These are phyloP conservation scores for Synaphobranchus kaupii DNA, from an alignment of 2,797 vertebrate species.

Conservation along the genomic window DNA sequence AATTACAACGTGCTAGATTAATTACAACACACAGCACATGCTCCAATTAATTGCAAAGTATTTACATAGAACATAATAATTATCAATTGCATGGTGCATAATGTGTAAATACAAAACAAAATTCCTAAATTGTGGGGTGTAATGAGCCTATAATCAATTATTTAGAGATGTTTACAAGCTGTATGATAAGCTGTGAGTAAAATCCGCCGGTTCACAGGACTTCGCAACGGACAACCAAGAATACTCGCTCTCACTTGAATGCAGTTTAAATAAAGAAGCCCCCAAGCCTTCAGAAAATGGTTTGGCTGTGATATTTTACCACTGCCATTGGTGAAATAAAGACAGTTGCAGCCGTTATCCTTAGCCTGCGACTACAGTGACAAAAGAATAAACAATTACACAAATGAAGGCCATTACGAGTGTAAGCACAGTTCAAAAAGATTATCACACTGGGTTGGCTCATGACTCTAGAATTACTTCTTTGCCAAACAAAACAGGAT, in stretches of 20 bases:
- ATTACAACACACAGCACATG: slow-evolving; percentile 3
- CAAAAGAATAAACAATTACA: neutral
- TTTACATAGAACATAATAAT: neutral
- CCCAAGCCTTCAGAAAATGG: neutral
- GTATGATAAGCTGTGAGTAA: neutral
- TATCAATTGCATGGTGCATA: neutral
- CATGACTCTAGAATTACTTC: neutral
- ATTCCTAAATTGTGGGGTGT: neutral
- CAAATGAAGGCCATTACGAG: neutral
- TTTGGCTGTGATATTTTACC: neutral
- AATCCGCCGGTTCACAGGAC: neutral
- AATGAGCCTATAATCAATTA: neutral
- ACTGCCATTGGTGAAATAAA: neutral
- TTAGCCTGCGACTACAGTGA: neutral
- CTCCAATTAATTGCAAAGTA: slow-evolving; percentile 8
- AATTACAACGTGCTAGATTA: neutral
- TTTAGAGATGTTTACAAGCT: neutral
- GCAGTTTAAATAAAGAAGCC: neutral
- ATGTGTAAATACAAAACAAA: neutral
- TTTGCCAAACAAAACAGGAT: neutral
- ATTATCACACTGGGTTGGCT: neutral
- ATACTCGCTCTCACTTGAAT: neutral
- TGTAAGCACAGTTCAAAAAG: neutral
- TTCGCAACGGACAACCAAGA: neutral
- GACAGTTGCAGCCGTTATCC: neutral